Conservation (phyloP, 2,888 invertebrate genomes). For the Drosophila fungiperda region DNA sequence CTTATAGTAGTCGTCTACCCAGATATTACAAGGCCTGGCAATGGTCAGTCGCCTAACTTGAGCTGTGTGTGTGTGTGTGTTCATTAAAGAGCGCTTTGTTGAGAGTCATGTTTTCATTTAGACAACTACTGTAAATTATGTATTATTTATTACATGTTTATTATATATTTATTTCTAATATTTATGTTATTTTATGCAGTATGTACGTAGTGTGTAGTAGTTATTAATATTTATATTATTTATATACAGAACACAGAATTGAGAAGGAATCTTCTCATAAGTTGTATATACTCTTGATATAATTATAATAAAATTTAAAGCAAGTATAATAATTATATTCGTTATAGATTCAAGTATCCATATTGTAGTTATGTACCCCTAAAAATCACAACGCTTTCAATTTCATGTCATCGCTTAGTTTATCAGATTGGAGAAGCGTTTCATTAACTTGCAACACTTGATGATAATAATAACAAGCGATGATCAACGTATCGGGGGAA, state of each 20-base stretch:
- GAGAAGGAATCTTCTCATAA: background rate
- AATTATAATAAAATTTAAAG: background rate
- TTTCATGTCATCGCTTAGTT: background rate
- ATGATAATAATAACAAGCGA: constrained; percentile 21
- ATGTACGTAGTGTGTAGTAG: too few relatives aligned
- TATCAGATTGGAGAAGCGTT: constrained; percentile 12
- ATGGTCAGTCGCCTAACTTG: constrained; percentile 12
- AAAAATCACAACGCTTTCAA: background rate
- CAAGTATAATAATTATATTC: background rate
- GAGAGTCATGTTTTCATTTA: background rate
- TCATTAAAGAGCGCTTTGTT: constrained; percentile 12
- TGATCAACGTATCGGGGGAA: constrained; percentile 20
- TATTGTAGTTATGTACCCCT: background rate
- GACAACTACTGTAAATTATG: background rate
- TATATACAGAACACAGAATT: background rate
- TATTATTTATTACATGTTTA: background rate
- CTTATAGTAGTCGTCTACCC: constrained; percentile 20
- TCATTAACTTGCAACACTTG: constrained; percentile 24
- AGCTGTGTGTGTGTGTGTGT: constrained; percentile 4
- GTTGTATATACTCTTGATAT: background rate
- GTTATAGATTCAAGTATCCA: background rate
- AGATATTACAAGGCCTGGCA: constrained; percentile 39
- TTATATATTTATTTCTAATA: background rate
- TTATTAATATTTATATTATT: background rate
- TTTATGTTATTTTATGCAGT: background rate